phyloP scores from a whole-genome alignment of 2,113 vertebrate species.

The Tamias sibiricus region DNA sequence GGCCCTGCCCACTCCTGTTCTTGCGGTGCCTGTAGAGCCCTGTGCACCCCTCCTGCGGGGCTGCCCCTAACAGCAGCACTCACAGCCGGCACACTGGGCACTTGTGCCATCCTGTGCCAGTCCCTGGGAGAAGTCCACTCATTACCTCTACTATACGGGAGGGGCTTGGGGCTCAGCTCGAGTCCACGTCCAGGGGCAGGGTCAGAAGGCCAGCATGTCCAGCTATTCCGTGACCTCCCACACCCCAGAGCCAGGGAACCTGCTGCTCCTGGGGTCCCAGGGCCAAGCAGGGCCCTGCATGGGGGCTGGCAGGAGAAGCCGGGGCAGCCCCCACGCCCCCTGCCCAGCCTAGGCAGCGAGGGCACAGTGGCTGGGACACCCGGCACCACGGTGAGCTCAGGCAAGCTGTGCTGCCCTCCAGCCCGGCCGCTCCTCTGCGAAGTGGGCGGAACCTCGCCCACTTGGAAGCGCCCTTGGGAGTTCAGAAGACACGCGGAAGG shows the following conservation, averaged over 20 bases:
- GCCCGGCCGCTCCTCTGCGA: fast-evolving
- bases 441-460: background rate
- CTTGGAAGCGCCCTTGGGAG: fast-evolving
- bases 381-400: fast-evolving
- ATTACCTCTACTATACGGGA: fast-evolving
- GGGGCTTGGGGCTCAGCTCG: background rate
- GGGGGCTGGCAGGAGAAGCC: background rate
- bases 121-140: fast-evolving
- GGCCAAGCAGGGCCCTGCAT: fast-evolving
- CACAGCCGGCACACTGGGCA: background rate
- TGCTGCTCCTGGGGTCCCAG: fast-evolving
- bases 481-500: background rate
- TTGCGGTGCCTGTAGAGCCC: no score
- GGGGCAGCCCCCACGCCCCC: no score
- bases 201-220: fast-evolving
- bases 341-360: no score
- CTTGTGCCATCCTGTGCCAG: background rate
- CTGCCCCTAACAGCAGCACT: fast-evolving
- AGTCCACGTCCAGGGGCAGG: background rate
- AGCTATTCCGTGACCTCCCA: fast-evolving
- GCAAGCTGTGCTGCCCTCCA: fast-evolving
- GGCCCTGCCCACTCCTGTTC: background rate
- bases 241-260: background rate
- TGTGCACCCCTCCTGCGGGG: background rate
- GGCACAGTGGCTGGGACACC: fast-evolving